Percentiles rank a stretch among this genome's conserved stretches.
These are phyloP conservation scores for Lasioglossum pauxillum DNA, from an alignment of 2,888 invertebrate species.

Conservation along the genomic window DNA sequence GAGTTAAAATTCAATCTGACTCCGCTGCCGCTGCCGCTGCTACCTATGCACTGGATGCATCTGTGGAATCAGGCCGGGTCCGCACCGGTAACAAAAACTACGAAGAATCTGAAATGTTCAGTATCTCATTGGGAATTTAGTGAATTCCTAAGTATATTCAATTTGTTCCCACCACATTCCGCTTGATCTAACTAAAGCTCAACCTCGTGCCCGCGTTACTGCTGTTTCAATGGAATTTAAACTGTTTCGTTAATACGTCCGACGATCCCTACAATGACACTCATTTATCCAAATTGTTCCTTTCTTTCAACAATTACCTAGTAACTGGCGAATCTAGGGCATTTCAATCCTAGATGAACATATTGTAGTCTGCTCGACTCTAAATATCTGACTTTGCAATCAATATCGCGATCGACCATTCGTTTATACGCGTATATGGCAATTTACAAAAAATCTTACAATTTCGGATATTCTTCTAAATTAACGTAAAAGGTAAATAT, in stretches of 20 bases:
- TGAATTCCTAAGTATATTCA: conserved; percentile 36
- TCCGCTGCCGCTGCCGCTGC: conserved; percentile 27
- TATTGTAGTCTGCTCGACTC: conserved; percentile 4
- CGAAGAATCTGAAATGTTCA: conserved; percentile 61
- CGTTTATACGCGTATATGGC: background rate
- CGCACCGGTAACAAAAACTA: conserved; percentile 52
- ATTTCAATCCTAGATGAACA: conserved; percentile 14
- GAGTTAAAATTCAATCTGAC: conserved; percentile 73
- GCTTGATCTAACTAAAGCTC: conserved; percentile 30
- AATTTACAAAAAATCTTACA: background rate
- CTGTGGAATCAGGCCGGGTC: conserved; percentile 46
- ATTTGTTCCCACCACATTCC: conserved; percentile 16
- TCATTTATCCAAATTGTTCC: conserved; percentile 45
- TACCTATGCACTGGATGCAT: conserved; percentile 45
- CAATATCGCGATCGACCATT: background rate
- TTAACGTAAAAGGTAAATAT: background rate
- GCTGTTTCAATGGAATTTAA: conserved; percentile 48
- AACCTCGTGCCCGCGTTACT: background rate
- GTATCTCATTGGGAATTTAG: conserved; percentile 61
- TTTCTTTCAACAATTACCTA: conserved; percentile 27
- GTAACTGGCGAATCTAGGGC: background rate
- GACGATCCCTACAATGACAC: conserved; percentile 27
- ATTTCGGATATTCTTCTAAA: background rate
- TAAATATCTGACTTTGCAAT: background rate
- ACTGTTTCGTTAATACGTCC: conserved; percentile 45